These are phyloP conservation scores for Osmerus mordax DNA, from an alignment of 2,113 vertebrate species.

Conservation along the genomic window DNA sequence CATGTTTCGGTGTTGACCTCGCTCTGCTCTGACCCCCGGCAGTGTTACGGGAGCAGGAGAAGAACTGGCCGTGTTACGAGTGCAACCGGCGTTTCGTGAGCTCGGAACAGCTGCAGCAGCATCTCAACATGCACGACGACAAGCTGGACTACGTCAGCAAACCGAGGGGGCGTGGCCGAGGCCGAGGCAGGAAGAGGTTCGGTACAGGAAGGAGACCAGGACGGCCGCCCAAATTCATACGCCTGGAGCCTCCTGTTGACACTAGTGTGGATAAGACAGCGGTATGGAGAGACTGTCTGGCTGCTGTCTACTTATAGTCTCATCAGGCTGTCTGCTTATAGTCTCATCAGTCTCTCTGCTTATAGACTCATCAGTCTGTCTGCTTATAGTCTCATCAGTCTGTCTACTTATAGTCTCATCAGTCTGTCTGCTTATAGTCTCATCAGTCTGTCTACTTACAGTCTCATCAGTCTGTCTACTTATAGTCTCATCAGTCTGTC, in stretches of 20 bases:
- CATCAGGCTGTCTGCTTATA: too few relatives aligned
- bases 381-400: too few relatives aligned
- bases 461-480: too few relatives aligned
- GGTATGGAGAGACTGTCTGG: conserved; percentile 37
- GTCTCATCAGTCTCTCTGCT: too few relatives aligned
- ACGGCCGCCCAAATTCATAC: conserved; percentile 91
- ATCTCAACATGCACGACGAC: conserved; percentile 97
- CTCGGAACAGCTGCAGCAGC: conserved; percentile 95
- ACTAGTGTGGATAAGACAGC: conserved; percentile 71
- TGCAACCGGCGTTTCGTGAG: conserved; percentile 95
- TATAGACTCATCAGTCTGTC: too few relatives aligned
- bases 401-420: too few relatives aligned
- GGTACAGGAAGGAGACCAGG: conserved; percentile 87
- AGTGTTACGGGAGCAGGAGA: conserved; percentile 90
- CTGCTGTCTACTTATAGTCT: too few relatives aligned
- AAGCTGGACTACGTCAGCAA: conserved; percentile 88
- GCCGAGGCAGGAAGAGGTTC: conserved; percentile 87
- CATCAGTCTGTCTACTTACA: too few relatives aligned
- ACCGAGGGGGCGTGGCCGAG: conserved; percentile 87
- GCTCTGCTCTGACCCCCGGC: background rate
- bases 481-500: too few relatives aligned
- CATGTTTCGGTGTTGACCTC: too few relatives aligned
- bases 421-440: too few relatives aligned
- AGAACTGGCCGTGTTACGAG: conserved; percentile 97
- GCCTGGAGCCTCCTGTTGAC: conserved; percentile 80